Percentiles rank a stretch among this genome's conserved stretches.
phyloP scores from a whole-genome alignment of 2,797 vertebrate genomes.

The Gambusia yucatana region DNA sequence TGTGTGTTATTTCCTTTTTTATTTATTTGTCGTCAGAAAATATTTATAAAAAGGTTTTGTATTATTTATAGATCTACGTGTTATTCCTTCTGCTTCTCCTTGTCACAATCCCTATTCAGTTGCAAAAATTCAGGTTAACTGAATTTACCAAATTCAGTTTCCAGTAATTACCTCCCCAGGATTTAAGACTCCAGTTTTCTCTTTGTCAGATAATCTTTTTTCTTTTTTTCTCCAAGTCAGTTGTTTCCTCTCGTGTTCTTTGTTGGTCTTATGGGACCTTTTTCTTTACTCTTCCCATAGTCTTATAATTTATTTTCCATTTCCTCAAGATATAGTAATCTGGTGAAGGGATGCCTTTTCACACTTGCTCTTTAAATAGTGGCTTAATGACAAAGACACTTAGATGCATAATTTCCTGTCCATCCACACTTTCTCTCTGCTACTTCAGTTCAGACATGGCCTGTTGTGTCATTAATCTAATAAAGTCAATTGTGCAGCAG shows the following conservation, averaged over 20 bases:
- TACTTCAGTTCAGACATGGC: neutral
- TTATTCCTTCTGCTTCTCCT: neutral
- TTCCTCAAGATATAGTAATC: neutral
- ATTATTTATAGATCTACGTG: neutral
- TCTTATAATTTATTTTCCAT: neutral
- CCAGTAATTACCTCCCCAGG: neutral
- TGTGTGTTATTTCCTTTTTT: neutral
- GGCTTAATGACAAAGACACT: neutral
- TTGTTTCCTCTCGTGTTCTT: neutral
- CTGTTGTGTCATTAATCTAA: neutral
- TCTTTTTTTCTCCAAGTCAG: neutral
- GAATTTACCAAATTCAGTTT: neutral
- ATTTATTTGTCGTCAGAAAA: neutral
- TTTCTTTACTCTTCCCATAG: neutral
- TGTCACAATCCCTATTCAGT: neutral
- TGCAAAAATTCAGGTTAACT: neutral
- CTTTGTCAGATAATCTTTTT: neutral
- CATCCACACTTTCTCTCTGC: neutral
- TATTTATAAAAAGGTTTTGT: neutral
- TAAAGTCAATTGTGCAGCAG: neutral
- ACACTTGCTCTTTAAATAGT: neutral
- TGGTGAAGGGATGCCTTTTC: neutral
- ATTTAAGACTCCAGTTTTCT: slow-evolving; percentile 1
- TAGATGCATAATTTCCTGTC: neutral
- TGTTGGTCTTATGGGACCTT: neutral